A percentile compares a stretch with the other conserved stretches of the same genome.
Evolutionary conservation across 2,797 vertebrate species (phyloP).

Genomic region (Rhinichthys osculus): DNA sequence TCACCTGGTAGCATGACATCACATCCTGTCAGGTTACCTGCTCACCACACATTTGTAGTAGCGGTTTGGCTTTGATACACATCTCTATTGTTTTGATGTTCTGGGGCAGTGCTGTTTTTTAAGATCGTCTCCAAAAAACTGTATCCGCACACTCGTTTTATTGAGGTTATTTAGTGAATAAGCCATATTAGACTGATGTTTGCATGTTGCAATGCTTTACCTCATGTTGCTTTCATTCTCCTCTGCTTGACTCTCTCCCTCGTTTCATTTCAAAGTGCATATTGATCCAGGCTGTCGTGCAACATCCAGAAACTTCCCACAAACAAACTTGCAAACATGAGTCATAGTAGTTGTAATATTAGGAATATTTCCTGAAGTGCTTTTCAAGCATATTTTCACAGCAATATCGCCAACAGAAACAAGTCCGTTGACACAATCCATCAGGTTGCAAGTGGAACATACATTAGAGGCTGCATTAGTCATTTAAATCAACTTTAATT

Average conservation of each 20-base stretch:
- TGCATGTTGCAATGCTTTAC: neutral
- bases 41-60: neutral
- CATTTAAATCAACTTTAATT: slow-evolving; percentile 36
- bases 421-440: neutral
- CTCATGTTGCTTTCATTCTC: neutral
- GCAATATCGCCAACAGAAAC: neutral
- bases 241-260: neutral
- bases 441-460: slow-evolving; percentile 3
- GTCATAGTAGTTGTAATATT: neutral
- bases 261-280: neutral
- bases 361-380: neutral
- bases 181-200: slow-evolving; percentile 8
- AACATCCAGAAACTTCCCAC: neutral
- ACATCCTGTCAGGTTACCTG: slow-evolving; percentile 24
- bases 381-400: neutral
- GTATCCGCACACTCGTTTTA: neutral
- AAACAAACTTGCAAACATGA: neutral
- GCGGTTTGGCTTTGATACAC: neutral
- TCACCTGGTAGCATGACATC: slow-evolving; percentile 11
- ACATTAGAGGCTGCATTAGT: slow-evolving; percentile 22
- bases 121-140: neutral
- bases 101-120: neutral
- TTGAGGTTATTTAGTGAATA: neutral
- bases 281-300: neutral
- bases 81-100: neutral